These are phyloP conservation scores for Micoletzkya japonica DNA, from an alignment of 2,888 invertebrate genomes.

Conservation along the genomic window DNA sequence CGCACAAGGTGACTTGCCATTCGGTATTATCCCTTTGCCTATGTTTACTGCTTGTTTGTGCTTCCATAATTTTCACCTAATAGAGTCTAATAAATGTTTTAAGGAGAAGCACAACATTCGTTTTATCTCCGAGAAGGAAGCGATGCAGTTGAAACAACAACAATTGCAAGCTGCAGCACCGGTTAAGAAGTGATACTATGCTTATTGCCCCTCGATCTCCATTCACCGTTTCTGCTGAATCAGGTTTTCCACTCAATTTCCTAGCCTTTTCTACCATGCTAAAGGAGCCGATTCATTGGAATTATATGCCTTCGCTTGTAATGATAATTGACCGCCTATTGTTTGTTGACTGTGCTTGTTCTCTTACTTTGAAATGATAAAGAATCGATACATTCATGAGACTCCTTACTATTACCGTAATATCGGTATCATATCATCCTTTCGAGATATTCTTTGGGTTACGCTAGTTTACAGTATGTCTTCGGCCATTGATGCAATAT, in stretches of 20 bases:
- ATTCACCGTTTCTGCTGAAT: not conserved
- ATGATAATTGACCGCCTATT: not conserved
- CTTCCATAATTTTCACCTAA: not conserved
- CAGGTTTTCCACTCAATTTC: not conserved
- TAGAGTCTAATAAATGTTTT: not conserved
- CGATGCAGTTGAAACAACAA: slow-evolving; percentile 40
- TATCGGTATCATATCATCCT: too few species aligned
- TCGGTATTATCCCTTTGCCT: not conserved
- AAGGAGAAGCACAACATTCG: slow-evolving; percentile 53
- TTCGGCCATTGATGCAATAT: too few species aligned
- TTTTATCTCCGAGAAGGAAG: slow-evolving; percentile 50
- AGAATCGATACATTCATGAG: too few species aligned
- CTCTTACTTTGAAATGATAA: not conserved
- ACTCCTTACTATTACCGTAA: too few species aligned
- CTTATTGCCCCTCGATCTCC: not conserved
- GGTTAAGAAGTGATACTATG: slow-evolving; percentile 12
- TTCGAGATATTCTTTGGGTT: too few species aligned
- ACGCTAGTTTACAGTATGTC: too few species aligned
- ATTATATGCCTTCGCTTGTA: not conserved
- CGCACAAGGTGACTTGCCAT: slow-evolving; percentile 41
- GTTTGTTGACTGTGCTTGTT: not conserved
- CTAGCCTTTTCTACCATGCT: not conserved
- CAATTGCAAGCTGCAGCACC: slow-evolving; percentile 29
- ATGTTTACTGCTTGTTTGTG: not conserved
- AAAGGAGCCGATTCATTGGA: not conserved